Base-by-base conservation (phyloP, 1,140 invertebrate species). In the Paracyclopina nana region DNA sequence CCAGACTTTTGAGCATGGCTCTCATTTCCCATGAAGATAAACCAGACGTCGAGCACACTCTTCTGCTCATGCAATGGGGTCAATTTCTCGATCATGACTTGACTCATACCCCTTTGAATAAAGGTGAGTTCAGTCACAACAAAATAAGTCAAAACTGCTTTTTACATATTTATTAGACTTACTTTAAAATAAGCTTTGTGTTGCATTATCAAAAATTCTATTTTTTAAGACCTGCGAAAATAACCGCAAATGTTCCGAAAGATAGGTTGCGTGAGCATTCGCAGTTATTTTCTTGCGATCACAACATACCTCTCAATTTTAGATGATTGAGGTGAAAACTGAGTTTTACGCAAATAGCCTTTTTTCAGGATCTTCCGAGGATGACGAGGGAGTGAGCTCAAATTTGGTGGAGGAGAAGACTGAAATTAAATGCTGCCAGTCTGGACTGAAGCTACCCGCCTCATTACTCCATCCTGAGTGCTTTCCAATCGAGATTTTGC, bases 61-160 rank as follows among this genome's bases (percentile, higher is more conserved):
- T 44, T 20, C 16, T 44, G 11, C 31, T 60, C 31, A 55, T 57
- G 8, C 55, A 57, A 43, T 96, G 87, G 75, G 90, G 91, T 1
- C 91, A 96, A 68, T 95, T 96, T 63, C 57, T 95, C 12, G 91
- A 96, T 63, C 92, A 96, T 59, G 92, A 96, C 59, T 76, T 97
- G 22, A 84, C 80, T 0, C 78, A 79, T 1, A 86, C 82, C 0
- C 81, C 80, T 18, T 48, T 49, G 8, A 52, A 51, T 5, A 34
- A 49, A 38, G 48, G 48, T n/a, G 22, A 26, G 6, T n/a, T n/a
- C n/a, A n/a, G n/a, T n/a, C n/a, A n/a, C n/a, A n/a, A n/a, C n/a
- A n/a, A n/a, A n/a, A n/a, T n/a, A n/a, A n/a, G n/a, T n/a, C n/a
- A n/a, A n/a, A n/a, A n/a, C n/a, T n/a, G n/a, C n/a, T n/a, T n/a